Conservation (phyloP, 2,113 vertebrate species). For the Ochotona princeps region DNA sequence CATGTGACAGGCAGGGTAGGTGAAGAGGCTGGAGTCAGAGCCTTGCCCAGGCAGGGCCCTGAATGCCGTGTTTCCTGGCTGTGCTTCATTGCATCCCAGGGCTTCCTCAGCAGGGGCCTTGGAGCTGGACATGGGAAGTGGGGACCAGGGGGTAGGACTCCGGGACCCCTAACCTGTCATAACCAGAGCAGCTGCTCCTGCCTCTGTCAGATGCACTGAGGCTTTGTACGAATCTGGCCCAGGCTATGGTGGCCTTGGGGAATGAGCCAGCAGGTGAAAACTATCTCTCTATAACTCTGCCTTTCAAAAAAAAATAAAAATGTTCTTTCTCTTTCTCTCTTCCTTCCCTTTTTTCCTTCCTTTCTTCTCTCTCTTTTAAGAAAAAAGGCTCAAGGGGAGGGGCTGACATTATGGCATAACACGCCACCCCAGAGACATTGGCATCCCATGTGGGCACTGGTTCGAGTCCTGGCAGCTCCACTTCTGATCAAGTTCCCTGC, state of each 20-base stretch:
- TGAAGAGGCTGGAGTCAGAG: background rate
- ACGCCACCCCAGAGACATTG: background rate
- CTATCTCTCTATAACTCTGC: too few species aligned
- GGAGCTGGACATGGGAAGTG: background rate
- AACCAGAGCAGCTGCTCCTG: background rate
- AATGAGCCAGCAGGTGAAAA: too few species aligned
- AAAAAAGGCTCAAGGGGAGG: background rate
- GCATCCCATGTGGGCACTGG: too few species aligned
- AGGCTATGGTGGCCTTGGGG: too few species aligned
- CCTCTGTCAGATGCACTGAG: background rate
- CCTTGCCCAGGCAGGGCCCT: too few species aligned
- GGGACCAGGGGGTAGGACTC: background rate
- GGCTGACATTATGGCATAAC: background rate
- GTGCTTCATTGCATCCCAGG: background rate
- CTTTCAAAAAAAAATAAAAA: too few species aligned
- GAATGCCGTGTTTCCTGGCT: background rate
- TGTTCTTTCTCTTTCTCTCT: too few species aligned
- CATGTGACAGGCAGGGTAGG: accelerated
- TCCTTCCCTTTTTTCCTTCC: too few species aligned
- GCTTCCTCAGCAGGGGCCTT: background rate
- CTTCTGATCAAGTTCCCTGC: too few species aligned
- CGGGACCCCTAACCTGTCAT: background rate
- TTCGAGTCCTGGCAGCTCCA: too few species aligned
- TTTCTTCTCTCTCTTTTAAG: too few species aligned
- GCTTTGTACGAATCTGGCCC: background rate